Base-by-base conservation (phyloP, 2,797 vertebrate genomes). In the Oryzias dopingdopingensis region DNA sequence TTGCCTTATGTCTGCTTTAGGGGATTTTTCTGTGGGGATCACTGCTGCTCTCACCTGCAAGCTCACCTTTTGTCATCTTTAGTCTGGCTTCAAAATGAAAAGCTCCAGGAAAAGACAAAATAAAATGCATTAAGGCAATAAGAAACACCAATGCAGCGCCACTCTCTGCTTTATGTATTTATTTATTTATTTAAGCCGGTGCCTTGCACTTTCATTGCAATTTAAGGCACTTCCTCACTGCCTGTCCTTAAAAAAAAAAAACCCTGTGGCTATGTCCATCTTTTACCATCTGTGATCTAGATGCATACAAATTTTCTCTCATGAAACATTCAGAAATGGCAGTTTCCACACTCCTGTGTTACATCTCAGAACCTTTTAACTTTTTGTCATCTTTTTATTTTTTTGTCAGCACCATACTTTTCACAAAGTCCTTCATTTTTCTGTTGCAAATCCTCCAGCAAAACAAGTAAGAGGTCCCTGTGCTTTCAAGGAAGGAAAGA, bases 381-480 rank as follows among this genome's bases (percentile, higher is more conserved):
- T 14, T 29, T 67, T 46, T 49, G 18, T 37, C 24, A 23, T 57
- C 23, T 61, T 58, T 56, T 57, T 14, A 52, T 15, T 59, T 54
- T 59, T 48, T 44, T 26, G 17, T 53, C n/a, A 18, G 43, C 60
- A 15, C 40, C 13, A 51, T 22, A 22, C 40, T 24, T 37, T 58
- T 67, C 65, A 52, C 18, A 46, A 48, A 62, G 60, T 32, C 22
- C 12, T 15, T 26, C 17, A 42, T 53, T 63, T 62, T 54, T 60
- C 49, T 43, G 14, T 42, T 49, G 4, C 42, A 48, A 52, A 41
- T 50, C 56, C 56, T 26, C 29, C 15, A 40, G 17, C 17, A 3
- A 55, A 62, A 69, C 51, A 47, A 61, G 65, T 44, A 49, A 62
- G 52, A 70, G 63, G 65, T 70, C 40, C 67, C 50, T 40, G 14